These are phyloP conservation scores for Zaprionus capensis DNA, from an alignment of 1,140 invertebrate genomes.

Conservation along the genomic window DNA sequence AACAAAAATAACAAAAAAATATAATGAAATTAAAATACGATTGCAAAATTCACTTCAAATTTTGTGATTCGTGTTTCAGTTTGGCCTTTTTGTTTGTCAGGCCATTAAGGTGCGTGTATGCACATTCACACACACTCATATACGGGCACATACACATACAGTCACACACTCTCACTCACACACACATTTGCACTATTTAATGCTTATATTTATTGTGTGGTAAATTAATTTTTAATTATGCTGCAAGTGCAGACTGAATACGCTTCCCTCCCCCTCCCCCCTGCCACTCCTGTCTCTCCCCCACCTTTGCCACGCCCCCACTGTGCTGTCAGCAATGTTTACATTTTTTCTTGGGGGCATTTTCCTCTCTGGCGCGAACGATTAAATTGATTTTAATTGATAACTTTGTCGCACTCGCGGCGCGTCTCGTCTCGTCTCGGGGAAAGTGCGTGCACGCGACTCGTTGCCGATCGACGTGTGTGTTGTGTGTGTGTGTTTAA, in stretches of 20 bases:
- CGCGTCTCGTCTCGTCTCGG: background rate
- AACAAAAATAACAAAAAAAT: background rate
- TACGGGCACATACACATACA: background rate
- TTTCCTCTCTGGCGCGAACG: constrained; percentile 14
- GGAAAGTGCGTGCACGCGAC: constrained; percentile 8
- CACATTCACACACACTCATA: background rate
- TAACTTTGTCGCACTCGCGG: constrained; percentile 49
- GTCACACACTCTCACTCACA: background rate
- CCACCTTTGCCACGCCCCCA: background rate
- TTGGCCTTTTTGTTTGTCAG: constrained; percentile 29
- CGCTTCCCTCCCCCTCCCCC: no score
- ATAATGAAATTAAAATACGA: background rate
- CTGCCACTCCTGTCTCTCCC: background rate
- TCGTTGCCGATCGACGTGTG: constrained; percentile 1
- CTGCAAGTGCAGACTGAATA: constrained; percentile 13
- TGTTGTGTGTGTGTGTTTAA: constrained; percentile 48
- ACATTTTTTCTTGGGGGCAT: constrained; percentile 75
- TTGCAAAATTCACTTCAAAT: background rate
- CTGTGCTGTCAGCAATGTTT: constrained; percentile 48
- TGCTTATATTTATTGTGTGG: constrained; percentile 47
- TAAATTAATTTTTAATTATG: constrained; percentile 80
- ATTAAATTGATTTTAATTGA: constrained; percentile 77
- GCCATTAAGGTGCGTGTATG: constrained; percentile 33
- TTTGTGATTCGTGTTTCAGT: constrained; percentile 10
- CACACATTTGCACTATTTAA: constrained; percentile 23